A percentile compares a stretch with the other conserved stretches of the same genome.
Conservation (phyloP, 2,113 vertebrate species). For the Sturnira hondurensis region DNA sequence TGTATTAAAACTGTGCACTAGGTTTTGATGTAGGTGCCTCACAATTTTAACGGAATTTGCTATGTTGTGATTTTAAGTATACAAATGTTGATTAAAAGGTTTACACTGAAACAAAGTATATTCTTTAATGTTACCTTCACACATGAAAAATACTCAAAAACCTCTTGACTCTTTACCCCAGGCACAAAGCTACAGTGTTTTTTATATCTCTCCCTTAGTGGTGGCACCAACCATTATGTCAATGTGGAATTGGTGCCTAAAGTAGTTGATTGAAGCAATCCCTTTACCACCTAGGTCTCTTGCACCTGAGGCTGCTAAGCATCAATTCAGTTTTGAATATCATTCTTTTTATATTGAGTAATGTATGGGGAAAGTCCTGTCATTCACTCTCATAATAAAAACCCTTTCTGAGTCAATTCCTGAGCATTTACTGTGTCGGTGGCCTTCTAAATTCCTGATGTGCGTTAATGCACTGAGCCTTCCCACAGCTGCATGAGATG, state of each 20-base stretch:
- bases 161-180: neutral
- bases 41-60: constrained; percentile 56
- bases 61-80: constrained; percentile 62
- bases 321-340: neutral
- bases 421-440: neutral
- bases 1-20: constrained; percentile 50
- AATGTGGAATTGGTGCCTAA: neutral
- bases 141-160: constrained; percentile 31
- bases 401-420: neutral
- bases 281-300: neutral
- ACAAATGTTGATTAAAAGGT: constrained; percentile 61
- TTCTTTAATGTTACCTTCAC: constrained; percentile 56
- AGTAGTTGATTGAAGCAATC: neutral
- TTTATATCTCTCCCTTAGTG: neutral
- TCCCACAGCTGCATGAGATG: neutral
- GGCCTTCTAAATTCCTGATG: neutral
- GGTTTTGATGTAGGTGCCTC: constrained; percentile 69
- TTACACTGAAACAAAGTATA: constrained; percentile 10
- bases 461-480: neutral
- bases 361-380: neutral
- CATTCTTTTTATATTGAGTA: neutral
- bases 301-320: neutral
- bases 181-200: neutral
- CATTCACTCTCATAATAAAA: neutral
- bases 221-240: neutral